Evolutionary conservation across 2,113 vertebrate species (phyloP), one percentile per base, ranked within the genome.

Genomic region (Dromaius novaehollandiae): DNA sequence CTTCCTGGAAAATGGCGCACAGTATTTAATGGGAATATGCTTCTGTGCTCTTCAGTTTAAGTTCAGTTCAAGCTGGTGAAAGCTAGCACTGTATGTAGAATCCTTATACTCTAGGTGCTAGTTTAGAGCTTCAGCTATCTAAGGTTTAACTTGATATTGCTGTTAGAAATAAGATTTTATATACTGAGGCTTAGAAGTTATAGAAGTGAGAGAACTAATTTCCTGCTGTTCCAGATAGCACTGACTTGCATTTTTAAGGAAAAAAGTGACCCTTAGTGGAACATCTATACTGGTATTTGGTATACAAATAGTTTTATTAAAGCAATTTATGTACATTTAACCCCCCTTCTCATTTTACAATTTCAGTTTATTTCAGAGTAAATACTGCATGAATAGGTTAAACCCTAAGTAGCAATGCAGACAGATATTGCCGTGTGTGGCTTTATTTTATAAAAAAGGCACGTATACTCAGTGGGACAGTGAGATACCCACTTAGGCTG

Each of bases 301-400:
- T 73, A 88, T 6, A 71, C 25, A 92, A 95, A 55, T 2, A 21
- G 25, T 89, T 97, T 97, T 97, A 97, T 95, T 95, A 79, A 93
- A 90, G 28, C 53, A 34, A 84, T 68, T 60, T 88, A 13, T 2
- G 75, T 93, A 95, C 95, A 95, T 28, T 80, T 77, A 69, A 82
- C 76, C 70, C 25, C 63, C 36, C 16, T 20, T 74, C 48, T 64
- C 71, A 26, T 64, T 87, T 22, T 88, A 92, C 79, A 89, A 70
- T 36, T 90, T 55, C 55, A 24, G 36, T 78, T 82, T 86, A 53
- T 44, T 95, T 75, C 9, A 0, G 55, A 55, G 21, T n/a, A 71
- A 78, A 21, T 50, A 70, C 48, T 48, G 66, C 16, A 34, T 42
- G 16, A 74, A 28, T 53, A 86, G 0, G 3, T 86, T 81, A 83